phyloP scores from a whole-genome alignment of 2,113 vertebrate genomes.

The Burhinus bistriatus region DNA sequence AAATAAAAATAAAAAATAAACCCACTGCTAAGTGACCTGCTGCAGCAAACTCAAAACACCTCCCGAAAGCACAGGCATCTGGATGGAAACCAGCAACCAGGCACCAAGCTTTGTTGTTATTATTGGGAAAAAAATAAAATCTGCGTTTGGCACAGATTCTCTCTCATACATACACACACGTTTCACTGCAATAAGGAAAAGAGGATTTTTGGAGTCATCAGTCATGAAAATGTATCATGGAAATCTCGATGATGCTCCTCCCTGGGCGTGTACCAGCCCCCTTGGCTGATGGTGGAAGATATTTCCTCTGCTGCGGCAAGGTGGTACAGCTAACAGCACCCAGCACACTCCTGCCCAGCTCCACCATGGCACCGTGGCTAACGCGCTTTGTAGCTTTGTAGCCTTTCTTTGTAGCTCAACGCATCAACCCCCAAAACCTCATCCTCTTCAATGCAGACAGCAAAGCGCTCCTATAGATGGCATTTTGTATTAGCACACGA shows the following conservation, averaged over 20 bases:
- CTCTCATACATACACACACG: background rate
- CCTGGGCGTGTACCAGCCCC: background rate
- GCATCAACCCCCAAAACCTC: background rate
- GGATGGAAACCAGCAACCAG: background rate
- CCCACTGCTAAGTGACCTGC: background rate
- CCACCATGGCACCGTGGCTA: background rate
- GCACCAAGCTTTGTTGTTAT: background rate
- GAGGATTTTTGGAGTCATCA: background rate
- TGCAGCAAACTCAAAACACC: background rate
- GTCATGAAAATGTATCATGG: background rate
- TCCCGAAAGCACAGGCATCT: background rate
- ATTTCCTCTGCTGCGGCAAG: background rate
- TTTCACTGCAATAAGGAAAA: background rate
- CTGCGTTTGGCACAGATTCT: background rate
- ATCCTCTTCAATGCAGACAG: background rate
- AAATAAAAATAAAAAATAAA: background rate
- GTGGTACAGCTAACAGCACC: rapidly evolving
- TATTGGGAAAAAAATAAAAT: background rate
- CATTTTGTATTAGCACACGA: rapidly evolving
- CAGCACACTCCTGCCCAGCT: rapidly evolving
- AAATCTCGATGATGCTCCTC: background rate
- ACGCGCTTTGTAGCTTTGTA: too few species aligned
- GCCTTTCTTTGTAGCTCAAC: rapidly evolving
- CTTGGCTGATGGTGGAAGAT: background rate
- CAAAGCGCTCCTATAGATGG: background rate